phyloP scores from a whole-genome alignment of 2,797 vertebrate species.

The Neoniphon sammara region DNA sequence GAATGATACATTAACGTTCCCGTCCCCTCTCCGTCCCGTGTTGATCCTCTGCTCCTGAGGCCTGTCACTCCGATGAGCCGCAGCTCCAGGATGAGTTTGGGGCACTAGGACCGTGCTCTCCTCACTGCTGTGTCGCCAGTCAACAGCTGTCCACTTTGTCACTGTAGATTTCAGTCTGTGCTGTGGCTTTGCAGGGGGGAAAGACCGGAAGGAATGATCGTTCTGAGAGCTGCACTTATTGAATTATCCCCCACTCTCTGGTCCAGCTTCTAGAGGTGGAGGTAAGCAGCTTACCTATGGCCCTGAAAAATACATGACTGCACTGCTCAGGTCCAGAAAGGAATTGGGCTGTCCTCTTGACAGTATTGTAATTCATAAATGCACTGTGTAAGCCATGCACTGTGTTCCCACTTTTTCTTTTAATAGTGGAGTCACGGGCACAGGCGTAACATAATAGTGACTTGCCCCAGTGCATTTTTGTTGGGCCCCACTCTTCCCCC shows the following conservation, averaged over 20 bases:
- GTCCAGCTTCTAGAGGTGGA: conserved; percentile 65
- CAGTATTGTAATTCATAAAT: conserved; percentile 36
- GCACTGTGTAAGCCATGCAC: conserved; percentile 13
- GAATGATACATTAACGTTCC: conserved; percentile 81
- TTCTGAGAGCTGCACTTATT: conserved; percentile 71
- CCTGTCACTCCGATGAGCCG: conserved; percentile 73
- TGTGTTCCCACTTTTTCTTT: background rate
- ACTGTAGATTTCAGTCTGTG: conserved; percentile 75
- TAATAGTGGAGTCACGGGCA: conserved; percentile 1
- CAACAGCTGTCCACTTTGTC: conserved; percentile 79
- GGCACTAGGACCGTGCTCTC: conserved; percentile 70
- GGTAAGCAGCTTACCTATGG: conserved; percentile 78
- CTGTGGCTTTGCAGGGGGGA: conserved; percentile 41
- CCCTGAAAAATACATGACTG: conserved; percentile 56
- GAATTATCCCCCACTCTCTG: conserved; percentile 70
- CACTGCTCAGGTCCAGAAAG: conserved; percentile 42
- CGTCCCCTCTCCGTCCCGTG: conserved; percentile 48
- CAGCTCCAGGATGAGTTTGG: conserved; percentile 65
- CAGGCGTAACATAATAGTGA: background rate
- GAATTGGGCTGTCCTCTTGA: conserved; percentile 38
- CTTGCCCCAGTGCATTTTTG: too few relatives aligned
- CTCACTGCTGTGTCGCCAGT: conserved; percentile 69
- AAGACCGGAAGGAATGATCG: conserved; percentile 65
- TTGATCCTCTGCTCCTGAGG: conserved; percentile 51
- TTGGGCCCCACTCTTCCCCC: conserved; percentile 17